A percentile compares a stretch with the other conserved stretches of the same genome.
Evolutionary conservation across 2,888 invertebrate genomes (phyloP).

Genomic region (Amphiduros pacificus): DNA sequence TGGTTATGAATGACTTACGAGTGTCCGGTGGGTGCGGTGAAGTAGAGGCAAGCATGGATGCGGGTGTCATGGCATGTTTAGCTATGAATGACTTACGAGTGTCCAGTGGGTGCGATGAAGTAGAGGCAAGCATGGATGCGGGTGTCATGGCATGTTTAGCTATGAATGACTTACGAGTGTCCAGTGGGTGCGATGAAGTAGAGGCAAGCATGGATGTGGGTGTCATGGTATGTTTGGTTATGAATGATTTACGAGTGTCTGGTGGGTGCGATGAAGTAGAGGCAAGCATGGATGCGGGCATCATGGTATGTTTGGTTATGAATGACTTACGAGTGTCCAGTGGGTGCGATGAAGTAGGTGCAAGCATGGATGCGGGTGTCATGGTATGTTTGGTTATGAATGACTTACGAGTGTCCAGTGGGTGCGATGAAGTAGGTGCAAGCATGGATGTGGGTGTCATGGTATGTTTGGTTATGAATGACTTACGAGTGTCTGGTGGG

Average conservation of each 20-base stretch:
- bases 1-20: neutral
- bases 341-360: no score
- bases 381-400: no score
- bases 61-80: no score
- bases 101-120: neutral
- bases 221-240: no score
- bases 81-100: neutral
- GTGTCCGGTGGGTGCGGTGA: neutral
- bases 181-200: neutral
- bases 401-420: neutral
- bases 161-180: neutral
- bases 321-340: neutral
- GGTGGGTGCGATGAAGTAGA: neutral
- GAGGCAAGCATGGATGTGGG: no score
- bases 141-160: neutral
- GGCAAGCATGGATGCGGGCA: no score
- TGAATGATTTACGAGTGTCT: slow-evolving; percentile 4
- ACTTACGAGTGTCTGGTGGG: neutral
- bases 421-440: no score
- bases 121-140: no score
- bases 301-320: no score
- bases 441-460: no score
- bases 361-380: no score
- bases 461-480: neutral
- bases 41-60: no score